Evolutionary conservation across 1,140 invertebrate genomes (phyloP).

Genomic region (Drosophila subpulchrella): DNA sequence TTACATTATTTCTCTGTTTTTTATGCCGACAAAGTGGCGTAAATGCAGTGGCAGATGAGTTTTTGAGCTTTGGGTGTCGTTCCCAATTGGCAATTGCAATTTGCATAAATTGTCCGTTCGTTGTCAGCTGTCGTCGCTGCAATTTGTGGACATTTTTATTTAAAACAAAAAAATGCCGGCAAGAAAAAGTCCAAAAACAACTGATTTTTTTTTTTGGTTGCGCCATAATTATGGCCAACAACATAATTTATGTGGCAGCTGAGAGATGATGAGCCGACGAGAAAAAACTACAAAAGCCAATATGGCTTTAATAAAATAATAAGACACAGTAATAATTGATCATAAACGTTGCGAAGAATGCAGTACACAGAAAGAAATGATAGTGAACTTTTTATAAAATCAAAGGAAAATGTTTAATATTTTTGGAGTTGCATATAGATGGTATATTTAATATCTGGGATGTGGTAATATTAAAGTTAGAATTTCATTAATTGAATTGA

Average conservation of each 20-base stretch:
- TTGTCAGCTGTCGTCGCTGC: conserved; percentile 40
- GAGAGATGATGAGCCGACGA: background rate
- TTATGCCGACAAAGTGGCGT: conserved; percentile 40
- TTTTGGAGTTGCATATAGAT: too few relatives aligned
- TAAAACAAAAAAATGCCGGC: conserved; percentile 4
- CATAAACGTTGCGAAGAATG: conserved; percentile 20
- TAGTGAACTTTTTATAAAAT: background rate
- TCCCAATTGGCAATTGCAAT: conserved; percentile 39
- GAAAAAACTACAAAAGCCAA: conserved; percentile 8
- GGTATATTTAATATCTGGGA: too few relatives aligned
- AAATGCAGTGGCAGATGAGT: conserved; percentile 47
- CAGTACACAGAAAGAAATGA: background rate
- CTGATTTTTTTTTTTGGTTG: conserved; percentile 10
- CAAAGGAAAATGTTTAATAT: too few relatives aligned
- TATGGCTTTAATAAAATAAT: conserved; percentile 35
- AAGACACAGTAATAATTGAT: conserved; percentile 30
- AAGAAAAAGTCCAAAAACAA: conserved; percentile 11
- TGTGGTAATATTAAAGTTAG: too few relatives aligned
- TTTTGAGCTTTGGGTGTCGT: conserved; percentile 12
- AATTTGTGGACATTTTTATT: conserved; percentile 35
- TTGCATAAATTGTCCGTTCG: conserved; percentile 42
- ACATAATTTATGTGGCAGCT: conserved; percentile 30
- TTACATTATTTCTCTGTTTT: background rate
- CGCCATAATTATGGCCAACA: conserved; percentile 24
- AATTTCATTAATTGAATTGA: too few relatives aligned